A percentile compares a stretch with the other conserved stretches of the same genome.
phyloP scores from a whole-genome alignment of 2,113 vertebrate genomes.

The Takifugu bimaculatus region DNA sequence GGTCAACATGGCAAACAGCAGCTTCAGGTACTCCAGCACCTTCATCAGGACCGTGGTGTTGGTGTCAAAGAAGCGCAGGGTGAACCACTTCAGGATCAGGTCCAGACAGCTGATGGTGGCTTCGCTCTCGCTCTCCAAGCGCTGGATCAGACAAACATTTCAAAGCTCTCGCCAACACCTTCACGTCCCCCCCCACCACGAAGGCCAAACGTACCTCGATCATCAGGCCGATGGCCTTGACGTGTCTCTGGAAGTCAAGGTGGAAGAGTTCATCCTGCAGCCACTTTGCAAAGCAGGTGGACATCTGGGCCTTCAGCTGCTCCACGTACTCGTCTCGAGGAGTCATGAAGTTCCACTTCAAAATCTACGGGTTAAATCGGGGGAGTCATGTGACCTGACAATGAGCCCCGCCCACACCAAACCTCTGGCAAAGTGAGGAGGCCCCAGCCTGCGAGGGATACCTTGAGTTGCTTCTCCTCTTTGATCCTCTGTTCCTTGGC shows the following conservation, averaged over 20 bases:
- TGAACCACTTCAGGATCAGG: constrained; percentile 96
- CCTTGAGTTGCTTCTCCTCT: constrained; percentile 95
- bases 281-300: constrained; percentile 89
- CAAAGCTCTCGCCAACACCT: neutral
- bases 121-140: constrained; percentile 89
- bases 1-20: constrained; percentile 87
- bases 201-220: constrained; percentile 75
- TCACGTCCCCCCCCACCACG: no score
- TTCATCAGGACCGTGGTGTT: constrained; percentile 98
- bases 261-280: constrained; percentile 96
- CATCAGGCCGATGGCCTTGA: constrained; percentile 91
- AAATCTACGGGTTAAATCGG: constrained; percentile 72
- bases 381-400: neutral
- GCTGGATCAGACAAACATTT: constrained; percentile 68
- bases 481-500: constrained; percentile 95
- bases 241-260: constrained; percentile 94
- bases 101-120: constrained; percentile 92
- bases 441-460: constrained; percentile 25
- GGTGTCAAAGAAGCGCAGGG: constrained; percentile 95
- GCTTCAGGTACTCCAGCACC: constrained; percentile 91
- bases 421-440: neutral
- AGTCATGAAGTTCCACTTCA: constrained; percentile 97
- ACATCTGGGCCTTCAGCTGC: constrained; percentile 95
- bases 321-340: constrained; percentile 96
- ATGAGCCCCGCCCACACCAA: neutral